phyloP scores from a whole-genome alignment of 1,140 invertebrate species.

The Antheraea mylitta region DNA sequence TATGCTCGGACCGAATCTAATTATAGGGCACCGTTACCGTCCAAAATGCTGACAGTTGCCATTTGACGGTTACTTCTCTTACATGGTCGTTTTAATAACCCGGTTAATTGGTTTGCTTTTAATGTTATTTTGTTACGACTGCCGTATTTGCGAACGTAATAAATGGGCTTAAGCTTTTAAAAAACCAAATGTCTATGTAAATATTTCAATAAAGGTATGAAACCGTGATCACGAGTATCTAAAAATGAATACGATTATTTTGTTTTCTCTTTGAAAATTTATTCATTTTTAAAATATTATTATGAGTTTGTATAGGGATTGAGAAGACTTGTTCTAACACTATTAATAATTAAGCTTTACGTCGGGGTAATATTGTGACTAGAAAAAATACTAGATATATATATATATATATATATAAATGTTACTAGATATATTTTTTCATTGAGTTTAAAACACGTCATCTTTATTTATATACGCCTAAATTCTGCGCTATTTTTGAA shows the following conservation, averaged over 20 bases:
- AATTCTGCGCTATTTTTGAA: no score
- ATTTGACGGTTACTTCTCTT: constrained; percentile 56
- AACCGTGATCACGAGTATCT: constrained; percentile 26
- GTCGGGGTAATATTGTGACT: no score
- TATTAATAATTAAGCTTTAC: no score
- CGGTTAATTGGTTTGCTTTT: constrained; percentile 63
- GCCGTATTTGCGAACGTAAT: not conserved
- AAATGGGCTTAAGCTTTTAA: constrained; percentile 16
- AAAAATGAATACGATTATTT: constrained; percentile 74
- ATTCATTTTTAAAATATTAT: constrained; percentile 29
- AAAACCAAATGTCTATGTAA: constrained; percentile 16
- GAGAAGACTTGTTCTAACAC: no score
- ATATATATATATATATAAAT: no score
- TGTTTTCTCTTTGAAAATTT: constrained; percentile 72
- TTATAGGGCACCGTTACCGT: constrained; percentile 68
- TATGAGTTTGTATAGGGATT: no score
- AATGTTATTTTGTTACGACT: not conserved
- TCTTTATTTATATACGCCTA: no score
- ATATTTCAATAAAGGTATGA: constrained; percentile 69
- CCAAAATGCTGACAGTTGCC: constrained; percentile 69
- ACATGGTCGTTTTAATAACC: constrained; percentile 50
- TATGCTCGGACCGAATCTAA: constrained; percentile 73
- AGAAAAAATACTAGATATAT: no score
- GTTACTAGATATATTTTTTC: no score
- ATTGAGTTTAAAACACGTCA: no score